phyloP scores from a whole-genome alignment of 1,140 invertebrate species.

The Nasonia longicornis region DNA sequence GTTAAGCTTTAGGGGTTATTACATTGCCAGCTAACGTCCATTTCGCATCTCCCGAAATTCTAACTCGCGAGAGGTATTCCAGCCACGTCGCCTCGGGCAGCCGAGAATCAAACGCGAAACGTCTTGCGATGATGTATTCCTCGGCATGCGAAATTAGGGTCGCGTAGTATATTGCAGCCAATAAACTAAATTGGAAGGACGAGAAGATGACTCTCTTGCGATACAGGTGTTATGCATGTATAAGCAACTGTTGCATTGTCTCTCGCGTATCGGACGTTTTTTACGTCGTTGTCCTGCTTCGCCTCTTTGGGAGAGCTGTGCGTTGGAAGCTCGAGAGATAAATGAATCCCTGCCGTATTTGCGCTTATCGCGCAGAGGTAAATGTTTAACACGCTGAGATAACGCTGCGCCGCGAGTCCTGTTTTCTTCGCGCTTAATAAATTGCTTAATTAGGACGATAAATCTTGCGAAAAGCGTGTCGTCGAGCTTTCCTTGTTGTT shows the following conservation, averaged over 20 bases:
- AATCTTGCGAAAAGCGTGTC: neutral
- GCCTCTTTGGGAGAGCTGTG: neutral
- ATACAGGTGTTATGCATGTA: neutral
- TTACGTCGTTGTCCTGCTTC: neutral
- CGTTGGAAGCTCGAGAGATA: neutral
- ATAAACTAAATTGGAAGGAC: too few species aligned
- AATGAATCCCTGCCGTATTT: neutral
- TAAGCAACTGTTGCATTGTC: neutral
- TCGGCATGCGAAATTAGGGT: slow-evolving; percentile 15
- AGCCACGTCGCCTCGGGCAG: too few species aligned
- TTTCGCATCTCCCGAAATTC: too few species aligned
- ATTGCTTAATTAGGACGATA: neutral
- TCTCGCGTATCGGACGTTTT: too few species aligned
- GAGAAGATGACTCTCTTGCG: too few species aligned
- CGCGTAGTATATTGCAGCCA: too few species aligned
- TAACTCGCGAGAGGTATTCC: too few species aligned
- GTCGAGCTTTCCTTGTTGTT: neutral
- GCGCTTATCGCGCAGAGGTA: neutral
- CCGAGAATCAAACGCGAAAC: too few species aligned
- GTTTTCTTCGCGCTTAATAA: neutral
- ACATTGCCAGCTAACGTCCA: too few species aligned
- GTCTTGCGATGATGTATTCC: neutral
- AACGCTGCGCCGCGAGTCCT: neutral
- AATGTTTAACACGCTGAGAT: neutral
- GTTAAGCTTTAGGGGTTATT: neutral